Base-by-base conservation (phyloP, 2,113 vertebrate genomes). In the Petaurus breviceps region DNA sequence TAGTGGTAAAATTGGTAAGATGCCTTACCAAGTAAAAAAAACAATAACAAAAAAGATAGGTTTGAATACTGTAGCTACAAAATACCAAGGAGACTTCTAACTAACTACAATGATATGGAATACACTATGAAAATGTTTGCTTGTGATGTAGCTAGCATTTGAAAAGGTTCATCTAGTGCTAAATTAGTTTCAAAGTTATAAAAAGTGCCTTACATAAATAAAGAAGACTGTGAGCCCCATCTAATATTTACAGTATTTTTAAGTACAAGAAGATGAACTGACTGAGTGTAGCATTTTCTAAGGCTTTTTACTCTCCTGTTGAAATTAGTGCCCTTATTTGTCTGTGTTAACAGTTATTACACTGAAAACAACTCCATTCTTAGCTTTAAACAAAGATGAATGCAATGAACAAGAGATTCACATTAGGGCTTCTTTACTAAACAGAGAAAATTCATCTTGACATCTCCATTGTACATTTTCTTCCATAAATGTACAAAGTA, bases 161-260 rank as follows among this genome's bases (percentile, higher is more conserved):
- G 98, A 98, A 98, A 99, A 98, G 98, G 98, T 98, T 99, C 98
- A 98, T 98, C 98, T 97, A 98, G 97, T 97, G 98, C 98, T 98
- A 99, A 99, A 98, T 99, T 99, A 98, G 98, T 97, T 98, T 98
- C 98, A 95, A 98, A 98, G 98, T 98, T 99, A 98, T 98, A 98
- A 99, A 98, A 98, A 98, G 98, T 98, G 98, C 98, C 98, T 99
- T 98, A 98, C 98, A 98, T 98, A 99, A 99, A 98, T 99, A 99
- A 97, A 98, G 97, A 96, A 1, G 90, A 96, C 97, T 98, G 97
- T 97, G 96, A 98, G 98, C 98, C 97, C 98, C 98, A 97, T 98
- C 97, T 97, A 98, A 97, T 98, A 97, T 98, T 98, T 98, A 98
- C 96, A 97, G 93, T 98, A 97, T 96, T 98, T 98, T 98, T 98